Evolutionary conservation across 2,797 vertebrate genomes (phyloP).

Genomic region (Chloroceryle amazona): DNA sequence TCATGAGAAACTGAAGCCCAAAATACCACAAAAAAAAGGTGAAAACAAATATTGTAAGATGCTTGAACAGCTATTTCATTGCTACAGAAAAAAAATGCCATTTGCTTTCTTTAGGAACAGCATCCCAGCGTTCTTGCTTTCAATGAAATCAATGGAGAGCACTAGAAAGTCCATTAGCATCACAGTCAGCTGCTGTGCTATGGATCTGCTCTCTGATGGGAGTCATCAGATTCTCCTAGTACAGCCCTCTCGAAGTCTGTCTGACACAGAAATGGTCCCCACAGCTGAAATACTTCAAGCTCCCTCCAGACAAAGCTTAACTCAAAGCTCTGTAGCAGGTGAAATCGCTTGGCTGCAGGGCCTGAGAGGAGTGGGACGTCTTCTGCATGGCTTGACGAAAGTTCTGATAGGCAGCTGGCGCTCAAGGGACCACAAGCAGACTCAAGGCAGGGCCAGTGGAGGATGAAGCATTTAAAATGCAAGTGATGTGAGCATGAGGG

Average conservation of each 20-base stretch:
- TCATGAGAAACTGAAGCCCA: not conserved
- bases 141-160: conserved; percentile 39
- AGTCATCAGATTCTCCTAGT: not conserved
- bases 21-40: not conserved
- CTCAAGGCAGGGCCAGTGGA: not conserved
- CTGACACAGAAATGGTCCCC: not conserved
- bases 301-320: not conserved
- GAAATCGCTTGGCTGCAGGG: rapidly evolving
- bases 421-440: not conserved
- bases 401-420: not conserved
- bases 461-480: not conserved
- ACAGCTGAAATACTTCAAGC: not conserved
- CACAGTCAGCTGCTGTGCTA: not conserved
- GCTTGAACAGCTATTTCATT: not conserved
- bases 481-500: not conserved
- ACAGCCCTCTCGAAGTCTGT: not conserved
- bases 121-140: not conserved
- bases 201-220: not conserved
- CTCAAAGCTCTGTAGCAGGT: not conserved
- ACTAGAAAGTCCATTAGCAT: conserved; percentile 27
- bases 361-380: rapidly evolving
- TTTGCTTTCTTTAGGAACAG: not conserved
- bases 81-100: not conserved
- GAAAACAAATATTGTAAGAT: not conserved
- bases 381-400: rapidly evolving